Evolutionary conservation across 1,140 invertebrate genomes (phyloP).

Genomic region (Anastatus disparis): DNA sequence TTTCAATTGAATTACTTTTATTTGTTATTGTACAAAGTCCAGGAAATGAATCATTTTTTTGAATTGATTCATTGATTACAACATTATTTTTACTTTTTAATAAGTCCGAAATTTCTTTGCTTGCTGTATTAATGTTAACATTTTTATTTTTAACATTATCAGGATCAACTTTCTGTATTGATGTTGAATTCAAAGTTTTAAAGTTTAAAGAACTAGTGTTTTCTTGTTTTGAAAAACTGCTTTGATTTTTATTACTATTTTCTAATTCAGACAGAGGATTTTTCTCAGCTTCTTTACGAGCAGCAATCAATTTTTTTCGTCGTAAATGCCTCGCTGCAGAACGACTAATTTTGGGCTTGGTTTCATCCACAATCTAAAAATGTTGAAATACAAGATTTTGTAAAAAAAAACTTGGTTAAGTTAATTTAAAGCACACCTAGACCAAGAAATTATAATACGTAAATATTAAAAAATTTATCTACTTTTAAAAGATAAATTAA

Average conservation of each 20-base stretch:
- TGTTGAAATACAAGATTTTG: too few species aligned
- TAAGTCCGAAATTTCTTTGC: background rate
- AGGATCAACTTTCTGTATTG: background rate
- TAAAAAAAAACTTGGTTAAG: too few species aligned
- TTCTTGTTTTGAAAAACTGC: too few species aligned
- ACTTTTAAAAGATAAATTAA: too few species aligned
- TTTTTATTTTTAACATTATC: slow-evolving; percentile 2
- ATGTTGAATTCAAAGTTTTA: slow-evolving; percentile 6
- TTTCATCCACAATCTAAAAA: too few species aligned
- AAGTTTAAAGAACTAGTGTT: slow-evolving; percentile 21
- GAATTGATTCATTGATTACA: background rate
- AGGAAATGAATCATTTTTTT: background rate
- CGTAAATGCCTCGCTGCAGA: slow-evolving; percentile 57
- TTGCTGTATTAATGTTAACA: background rate
- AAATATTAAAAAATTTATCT: too few species aligned
- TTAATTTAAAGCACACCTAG: too few species aligned
- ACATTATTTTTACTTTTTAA: background rate
- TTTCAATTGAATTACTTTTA: background rate
- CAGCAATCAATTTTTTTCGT: slow-evolving; percentile 54
- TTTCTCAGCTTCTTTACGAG: slow-evolving; percentile 49
- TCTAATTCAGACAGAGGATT: slow-evolving; percentile 36
- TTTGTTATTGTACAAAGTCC: background rate
- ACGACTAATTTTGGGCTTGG: too few species aligned
- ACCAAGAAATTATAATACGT: too few species aligned
- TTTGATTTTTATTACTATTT: slow-evolving; percentile 32